phyloP scores from a whole-genome alignment of 2,888 invertebrate species.

The Ryuthela nishihirai region DNA sequence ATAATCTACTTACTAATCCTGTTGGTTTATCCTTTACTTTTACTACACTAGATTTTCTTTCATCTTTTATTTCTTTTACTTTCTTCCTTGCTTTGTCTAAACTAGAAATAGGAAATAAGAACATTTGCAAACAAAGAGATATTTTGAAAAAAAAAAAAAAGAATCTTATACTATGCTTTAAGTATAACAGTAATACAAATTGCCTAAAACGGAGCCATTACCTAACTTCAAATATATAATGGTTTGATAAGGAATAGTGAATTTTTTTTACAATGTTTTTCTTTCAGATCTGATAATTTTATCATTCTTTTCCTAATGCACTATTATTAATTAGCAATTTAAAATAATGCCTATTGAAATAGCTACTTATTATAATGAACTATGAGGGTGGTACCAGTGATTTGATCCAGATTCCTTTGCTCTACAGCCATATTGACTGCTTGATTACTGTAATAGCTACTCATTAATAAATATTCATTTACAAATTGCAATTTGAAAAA shows the following conservation, averaged over 20 bases:
- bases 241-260: neutral
- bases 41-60: constrained; percentile 25
- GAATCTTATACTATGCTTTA: neutral
- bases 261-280: neutral
- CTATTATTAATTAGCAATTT: neutral
- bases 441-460: no score
- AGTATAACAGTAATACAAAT: neutral
- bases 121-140: neutral
- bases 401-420: no score
- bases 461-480: neutral
- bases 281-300: neutral
- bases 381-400: no score
- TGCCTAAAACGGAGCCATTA: neutral
- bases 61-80: constrained; percentile 33
- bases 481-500: neutral
- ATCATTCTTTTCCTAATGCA: neutral
- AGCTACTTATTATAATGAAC: neutral
- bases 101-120: constrained; percentile 4
- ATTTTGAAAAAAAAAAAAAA: neutral
- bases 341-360: neutral
- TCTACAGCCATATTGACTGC: no score
- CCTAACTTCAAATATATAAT: no score
- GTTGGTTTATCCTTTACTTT: constrained; percentile 36
- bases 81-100: constrained; percentile 27
- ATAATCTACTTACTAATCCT: constrained; percentile 35